Conservation (phyloP, 1,140 invertebrate species). For the Eulimnadia texana region DNA sequence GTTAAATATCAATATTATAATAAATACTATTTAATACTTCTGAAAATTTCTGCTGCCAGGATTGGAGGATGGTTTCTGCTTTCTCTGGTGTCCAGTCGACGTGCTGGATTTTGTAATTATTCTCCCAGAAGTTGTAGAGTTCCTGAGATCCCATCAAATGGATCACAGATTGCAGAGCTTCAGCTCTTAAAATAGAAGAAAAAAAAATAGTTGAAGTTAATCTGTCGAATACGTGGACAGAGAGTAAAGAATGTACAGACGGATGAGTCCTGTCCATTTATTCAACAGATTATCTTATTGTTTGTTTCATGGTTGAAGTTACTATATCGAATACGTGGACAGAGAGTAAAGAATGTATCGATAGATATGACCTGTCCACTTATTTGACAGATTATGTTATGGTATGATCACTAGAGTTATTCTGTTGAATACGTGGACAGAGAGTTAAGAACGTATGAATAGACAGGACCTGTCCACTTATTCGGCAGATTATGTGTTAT, state of each 20-base stretch:
- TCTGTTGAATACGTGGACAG: too few relatives aligned
- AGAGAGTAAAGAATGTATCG: too few relatives aligned
- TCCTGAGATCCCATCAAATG: conserved; percentile 89
- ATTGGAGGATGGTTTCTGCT: conserved; percentile 72
- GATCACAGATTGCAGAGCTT: conserved; percentile 84
- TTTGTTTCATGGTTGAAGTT: too few relatives aligned
- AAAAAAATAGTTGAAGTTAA: background rate
- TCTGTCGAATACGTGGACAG: too few relatives aligned
- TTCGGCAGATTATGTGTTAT: background rate
- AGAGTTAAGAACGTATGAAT: too few relatives aligned
- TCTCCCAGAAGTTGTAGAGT: conserved; percentile 70
- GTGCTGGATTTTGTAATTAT: conserved; percentile 72
- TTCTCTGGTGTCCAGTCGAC: conserved; percentile 84
- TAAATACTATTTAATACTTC: conserved; percentile 34
- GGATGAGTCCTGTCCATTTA: too few relatives aligned
- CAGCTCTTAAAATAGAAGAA: conserved; percentile 40
- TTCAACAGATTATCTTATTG: too few relatives aligned
- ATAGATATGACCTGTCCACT: too few relatives aligned
- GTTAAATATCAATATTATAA: background rate
- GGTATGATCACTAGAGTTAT: too few relatives aligned
- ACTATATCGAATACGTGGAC: too few relatives aligned
- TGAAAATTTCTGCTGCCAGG: conserved; percentile 85
- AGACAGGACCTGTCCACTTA: too few relatives aligned
- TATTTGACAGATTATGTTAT: background rate
- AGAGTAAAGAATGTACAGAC: too few relatives aligned